Evolutionary conservation across 92 coral and sea anemone species (phyloP).

Genomic region (Siderastrea siderea): DNA sequence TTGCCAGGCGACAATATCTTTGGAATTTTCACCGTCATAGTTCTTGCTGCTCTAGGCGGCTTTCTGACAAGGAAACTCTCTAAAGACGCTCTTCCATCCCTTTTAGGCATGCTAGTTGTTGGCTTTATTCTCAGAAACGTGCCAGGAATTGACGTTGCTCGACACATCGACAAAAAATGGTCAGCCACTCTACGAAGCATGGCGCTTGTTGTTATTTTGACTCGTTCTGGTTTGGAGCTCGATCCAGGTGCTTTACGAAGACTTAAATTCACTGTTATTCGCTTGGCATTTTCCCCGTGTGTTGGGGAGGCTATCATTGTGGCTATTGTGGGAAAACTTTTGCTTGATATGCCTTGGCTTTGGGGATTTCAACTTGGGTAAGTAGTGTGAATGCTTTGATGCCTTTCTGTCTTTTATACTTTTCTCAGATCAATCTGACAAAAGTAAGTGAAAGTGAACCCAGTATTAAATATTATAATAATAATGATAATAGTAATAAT

Average conservation of each 20-base stretch:
- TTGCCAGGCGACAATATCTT: conserved; percentile 95
- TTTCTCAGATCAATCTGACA: too few relatives aligned
- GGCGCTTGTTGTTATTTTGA: conserved; percentile 92
- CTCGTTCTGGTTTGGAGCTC: conserved; percentile 94
- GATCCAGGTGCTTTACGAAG: conserved; percentile 88
- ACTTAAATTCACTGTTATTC: conserved; percentile 89
- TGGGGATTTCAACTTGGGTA: conserved; percentile 99
- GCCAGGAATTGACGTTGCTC: conserved; percentile 82
- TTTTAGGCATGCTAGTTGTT: conserved; percentile 95
- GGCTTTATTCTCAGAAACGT: conserved; percentile 91
- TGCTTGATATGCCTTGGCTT: conserved; percentile 95
- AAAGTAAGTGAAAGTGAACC: too few relatives aligned
- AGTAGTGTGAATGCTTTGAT: conserved; percentile 8
- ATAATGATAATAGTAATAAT: too few relatives aligned
- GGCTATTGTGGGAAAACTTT: conserved; percentile 83
- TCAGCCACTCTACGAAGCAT: conserved; percentile 89
- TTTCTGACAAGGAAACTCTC: conserved; percentile 84
- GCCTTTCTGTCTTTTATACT: too few relatives aligned
- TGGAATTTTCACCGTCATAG: conserved; percentile 82
- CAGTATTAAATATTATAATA: too few relatives aligned
- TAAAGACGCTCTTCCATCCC: conserved; percentile 75
- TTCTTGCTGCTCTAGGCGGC: conserved; percentile 90
- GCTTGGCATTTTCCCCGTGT: conserved; percentile 96
- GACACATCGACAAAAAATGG: conserved; percentile 89
- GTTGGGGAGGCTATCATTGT: conserved; percentile 89